Conservation (phyloP, 2,797 vertebrate genomes). For the Oceanodroma leucorhoa region DNA sequence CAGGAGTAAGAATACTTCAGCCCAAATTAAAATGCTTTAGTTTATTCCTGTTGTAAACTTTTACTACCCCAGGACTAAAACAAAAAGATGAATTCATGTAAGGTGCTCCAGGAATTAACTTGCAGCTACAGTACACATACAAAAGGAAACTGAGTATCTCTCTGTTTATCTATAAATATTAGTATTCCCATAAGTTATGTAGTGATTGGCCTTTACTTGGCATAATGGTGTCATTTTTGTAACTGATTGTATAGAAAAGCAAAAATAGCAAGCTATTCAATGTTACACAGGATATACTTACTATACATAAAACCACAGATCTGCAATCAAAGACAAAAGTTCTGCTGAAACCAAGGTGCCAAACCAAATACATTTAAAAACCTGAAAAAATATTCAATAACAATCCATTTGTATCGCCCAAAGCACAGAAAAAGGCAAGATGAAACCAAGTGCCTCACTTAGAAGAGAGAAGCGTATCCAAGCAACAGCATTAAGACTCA, state of each 20-base stretch:
- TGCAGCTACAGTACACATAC: not conserved
- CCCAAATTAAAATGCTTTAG: not conserved
- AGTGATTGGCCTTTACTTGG: not conserved
- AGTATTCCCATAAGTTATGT: not conserved
- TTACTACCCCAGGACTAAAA: not conserved
- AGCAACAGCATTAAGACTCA: constrained; percentile 51
- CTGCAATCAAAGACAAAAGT: not conserved
- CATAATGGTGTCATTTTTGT: not conserved
- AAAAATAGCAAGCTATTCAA: not conserved
- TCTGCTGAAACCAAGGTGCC: constrained; percentile 1
- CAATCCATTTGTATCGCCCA: constrained; percentile 2
- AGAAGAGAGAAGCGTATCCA: constrained; percentile 42
- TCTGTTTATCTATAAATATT: not conserved
- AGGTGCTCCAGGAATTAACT: not conserved
- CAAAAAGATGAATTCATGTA: not conserved
- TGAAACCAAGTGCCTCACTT: constrained; percentile 15
- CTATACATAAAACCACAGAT: not conserved
- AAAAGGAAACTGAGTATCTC: not conserved
- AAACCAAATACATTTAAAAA: not conserved
- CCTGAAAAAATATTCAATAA: not conserved
- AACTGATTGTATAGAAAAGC: not conserved
- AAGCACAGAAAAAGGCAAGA: constrained; percentile 23
- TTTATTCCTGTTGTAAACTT: not conserved
- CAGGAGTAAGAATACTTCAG: not conserved
- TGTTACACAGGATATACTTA: not conserved